Evolutionary conservation across 1,140 invertebrate genomes (phyloP), one percentile per base, ranked within the genome.

Genomic region (Conus betulinus): DNA sequence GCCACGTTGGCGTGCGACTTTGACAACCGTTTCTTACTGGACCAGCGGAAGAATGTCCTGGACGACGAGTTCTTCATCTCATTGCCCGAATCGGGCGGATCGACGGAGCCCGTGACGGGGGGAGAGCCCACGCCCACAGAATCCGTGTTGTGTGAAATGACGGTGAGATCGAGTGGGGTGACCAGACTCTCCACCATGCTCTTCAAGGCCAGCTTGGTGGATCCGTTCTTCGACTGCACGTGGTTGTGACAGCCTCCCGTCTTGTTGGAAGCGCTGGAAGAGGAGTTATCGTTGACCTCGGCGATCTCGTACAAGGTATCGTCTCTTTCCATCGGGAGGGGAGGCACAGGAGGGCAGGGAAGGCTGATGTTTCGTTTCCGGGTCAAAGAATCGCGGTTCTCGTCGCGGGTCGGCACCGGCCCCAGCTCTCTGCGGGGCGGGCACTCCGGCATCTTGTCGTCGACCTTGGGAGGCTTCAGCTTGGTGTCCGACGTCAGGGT

Each of bases 161-260:
- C 92, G 87, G 93, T 92, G 82, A 93, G 88, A 85, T 94, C 94
- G 60, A 94, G 90, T 0, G 94, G 94, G n/a, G 93, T 94, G 0
- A 94, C 93, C 74, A 95, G 88, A 88, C 93, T 94, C 87, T 94
- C 93, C 15, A 93, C 94, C 52, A 95, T 94, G 76, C 92, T 92
- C 79, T 92, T 89, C 79, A 95, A 88, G 55, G 94, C 94, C 39
- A 92, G 87, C 88, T 93, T 92, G 51, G 93, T 94, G 55, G 89
- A 83, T n/a, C 93, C 93, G 87, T 93, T 93, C 88, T 92, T 93
- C 17, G 71, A 88, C 76, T 89, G 90, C 39, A 89, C 87, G 84
- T 89, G 86, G 84, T 89, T 91, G 76, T 91, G 90, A 6, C 76
- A 39, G 55, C 55, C n/a, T 60, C 57, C 57, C 3, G 74, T 82